phyloP scores from a whole-genome alignment of 2,888 invertebrate genomes.

The Yponomeuta malinellus region DNA sequence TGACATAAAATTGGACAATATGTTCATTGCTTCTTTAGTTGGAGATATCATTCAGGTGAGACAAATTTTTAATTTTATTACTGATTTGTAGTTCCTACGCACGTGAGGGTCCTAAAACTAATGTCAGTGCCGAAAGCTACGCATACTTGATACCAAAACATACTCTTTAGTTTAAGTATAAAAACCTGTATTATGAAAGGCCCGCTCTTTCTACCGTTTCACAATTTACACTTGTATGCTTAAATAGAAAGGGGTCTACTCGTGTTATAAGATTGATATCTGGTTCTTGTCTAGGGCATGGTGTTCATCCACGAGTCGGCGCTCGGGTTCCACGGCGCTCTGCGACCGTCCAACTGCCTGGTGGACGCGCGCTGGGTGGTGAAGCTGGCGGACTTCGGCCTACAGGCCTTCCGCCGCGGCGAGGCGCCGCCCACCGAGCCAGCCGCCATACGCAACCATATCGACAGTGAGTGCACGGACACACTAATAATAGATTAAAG shows the following conservation, averaged over 20 bases:
- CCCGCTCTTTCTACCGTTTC: too few relatives aligned
- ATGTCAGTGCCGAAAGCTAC: too few relatives aligned
- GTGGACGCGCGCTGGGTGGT: slow-evolving; percentile 97
- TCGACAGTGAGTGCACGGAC: slow-evolving; percentile 76
- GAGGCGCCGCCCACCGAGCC: slow-evolving; percentile 80
- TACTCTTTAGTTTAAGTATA: too few relatives aligned
- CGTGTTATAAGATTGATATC: too few relatives aligned
- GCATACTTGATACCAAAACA: too few relatives aligned
- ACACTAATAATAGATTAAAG: not conserved
- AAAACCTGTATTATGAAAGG: too few relatives aligned
- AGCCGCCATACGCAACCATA: slow-evolving; percentile 77
- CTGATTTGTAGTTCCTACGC: too few relatives aligned
- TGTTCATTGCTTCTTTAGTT: slow-evolving; percentile 96
- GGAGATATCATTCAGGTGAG: slow-evolving; percentile 95
- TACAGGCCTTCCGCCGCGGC: slow-evolving; percentile 89
- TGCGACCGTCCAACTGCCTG: slow-evolving; percentile 93
- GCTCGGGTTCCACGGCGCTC: slow-evolving; percentile 89
- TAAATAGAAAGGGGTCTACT: too few relatives aligned
- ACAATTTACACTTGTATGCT: too few relatives aligned
- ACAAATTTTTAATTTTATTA: slow-evolving; percentile 20
- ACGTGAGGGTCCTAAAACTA: too few relatives aligned
- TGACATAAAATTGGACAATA: slow-evolving; percentile 95
- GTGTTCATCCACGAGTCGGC: slow-evolving; percentile 93
- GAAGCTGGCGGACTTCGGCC: slow-evolving; percentile 93
- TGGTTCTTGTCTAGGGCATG: slow-evolving; percentile 80